Percentiles rank a stretch among this genome's conserved stretches.
These are phyloP conservation scores for Loriculus beryllinus DNA, from an alignment of 2,797 vertebrate species.

Conservation along the genomic window DNA sequence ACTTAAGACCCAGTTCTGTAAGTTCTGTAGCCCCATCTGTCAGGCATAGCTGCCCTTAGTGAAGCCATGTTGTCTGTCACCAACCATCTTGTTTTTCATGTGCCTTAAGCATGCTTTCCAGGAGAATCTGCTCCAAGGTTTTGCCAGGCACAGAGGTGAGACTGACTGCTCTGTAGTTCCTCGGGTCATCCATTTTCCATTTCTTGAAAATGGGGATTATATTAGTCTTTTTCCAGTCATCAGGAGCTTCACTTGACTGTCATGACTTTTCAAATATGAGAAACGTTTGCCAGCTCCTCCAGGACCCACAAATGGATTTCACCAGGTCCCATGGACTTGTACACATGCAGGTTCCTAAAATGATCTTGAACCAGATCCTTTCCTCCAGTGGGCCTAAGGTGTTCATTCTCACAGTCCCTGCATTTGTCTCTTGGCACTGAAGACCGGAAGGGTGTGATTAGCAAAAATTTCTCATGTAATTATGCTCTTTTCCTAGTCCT, in stretches of 20 bases:
- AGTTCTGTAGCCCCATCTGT: background rate
- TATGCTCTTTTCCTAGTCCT: background rate
- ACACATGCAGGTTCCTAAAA: background rate
- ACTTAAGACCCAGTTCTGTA: background rate
- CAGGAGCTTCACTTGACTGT: background rate
- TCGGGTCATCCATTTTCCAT: background rate
- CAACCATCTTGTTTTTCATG: background rate
- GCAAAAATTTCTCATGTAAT: background rate
- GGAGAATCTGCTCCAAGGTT: background rate
- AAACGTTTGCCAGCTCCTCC: background rate
- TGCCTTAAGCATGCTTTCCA: background rate
- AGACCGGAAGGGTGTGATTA: background rate
- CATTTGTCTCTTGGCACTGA: background rate
- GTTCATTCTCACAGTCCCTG: background rate
- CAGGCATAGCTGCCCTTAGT: background rate
- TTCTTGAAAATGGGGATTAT: background rate
- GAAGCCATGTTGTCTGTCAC: background rate
- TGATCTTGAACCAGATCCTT: background rate
- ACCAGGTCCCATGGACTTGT: background rate
- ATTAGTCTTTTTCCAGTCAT: background rate
- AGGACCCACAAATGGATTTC: background rate
- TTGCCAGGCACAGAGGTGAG: background rate
- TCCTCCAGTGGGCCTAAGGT: background rate
- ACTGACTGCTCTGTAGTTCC: background rate
- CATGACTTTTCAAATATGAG: background rate